These are phyloP conservation scores for Orthosia incerta DNA, from an alignment of 2,888 invertebrate species.

Conservation along the genomic window DNA sequence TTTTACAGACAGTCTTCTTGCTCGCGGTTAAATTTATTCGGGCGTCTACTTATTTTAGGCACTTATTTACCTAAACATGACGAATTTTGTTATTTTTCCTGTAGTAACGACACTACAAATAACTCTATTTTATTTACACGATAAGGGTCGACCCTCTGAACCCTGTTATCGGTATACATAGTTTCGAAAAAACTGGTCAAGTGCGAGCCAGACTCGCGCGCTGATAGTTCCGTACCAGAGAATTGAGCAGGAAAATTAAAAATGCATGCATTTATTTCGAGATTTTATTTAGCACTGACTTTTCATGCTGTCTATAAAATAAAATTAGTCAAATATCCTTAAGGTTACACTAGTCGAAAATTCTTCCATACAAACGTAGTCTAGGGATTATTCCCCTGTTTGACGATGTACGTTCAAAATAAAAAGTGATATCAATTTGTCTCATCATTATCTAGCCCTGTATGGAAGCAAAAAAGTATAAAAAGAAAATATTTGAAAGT, in stretches of 20 bases:
- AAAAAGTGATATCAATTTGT: no score
- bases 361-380: no score
- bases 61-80: conserved; percentile 7
- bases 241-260: no score
- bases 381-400: no score
- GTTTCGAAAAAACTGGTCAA: conserved; percentile 67
- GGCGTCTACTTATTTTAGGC: background rate
- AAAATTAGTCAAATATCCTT: no score
- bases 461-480: no score
- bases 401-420: no score
- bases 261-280: background rate
- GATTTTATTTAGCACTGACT: no score
- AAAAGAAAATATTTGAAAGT: no score
- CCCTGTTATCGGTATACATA: conserved; percentile 64
- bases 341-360: no score
- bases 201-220: background rate
- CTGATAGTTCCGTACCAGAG: conserved; percentile 20
- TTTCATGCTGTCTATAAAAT: no score
- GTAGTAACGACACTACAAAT: conserved; percentile 14
- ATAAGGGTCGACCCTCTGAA: conserved; percentile 72
- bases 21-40: background rate
- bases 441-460: no score
- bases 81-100: conserved; percentile 18
- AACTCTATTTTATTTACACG: conserved; percentile 31
- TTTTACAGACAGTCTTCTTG: background rate